Base-by-base conservation (phyloP, 2,888 invertebrate species). In the Cephus sareptanus region DNA sequence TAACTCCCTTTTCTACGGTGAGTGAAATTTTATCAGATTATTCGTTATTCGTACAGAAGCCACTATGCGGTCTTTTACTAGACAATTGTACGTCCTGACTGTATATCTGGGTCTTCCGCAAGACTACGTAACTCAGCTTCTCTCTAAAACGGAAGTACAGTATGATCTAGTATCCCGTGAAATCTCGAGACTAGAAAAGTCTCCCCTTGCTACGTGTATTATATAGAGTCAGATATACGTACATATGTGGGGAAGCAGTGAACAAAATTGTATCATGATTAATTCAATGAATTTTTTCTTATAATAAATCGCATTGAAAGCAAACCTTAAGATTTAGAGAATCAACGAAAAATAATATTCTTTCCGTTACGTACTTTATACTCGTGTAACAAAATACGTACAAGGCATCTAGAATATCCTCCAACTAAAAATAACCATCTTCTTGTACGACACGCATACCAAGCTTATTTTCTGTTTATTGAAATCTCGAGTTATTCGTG, bases 1-100 rank as follows among this genome's bases (percentile, higher is more conserved):
- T 85, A 82, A 84, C 85, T 85, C 83, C 76, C 69, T 33, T 31
- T 74, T 69, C 74, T 74, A 4, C 75, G 31, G 11, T 6, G 15
- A 56, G 31, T 33, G 71, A 71, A 71, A 71, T 31, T 71, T 33
- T 33, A 23, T 33, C 33, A 71, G 71, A n/a, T 31, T 71, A 71
- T 15, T 71, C 71, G 31, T 31, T 33, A 71, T 71, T 15, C 13
- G 56, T 56, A 9, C 2, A 23, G 9, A 6, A 15, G 23, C 56
- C 56, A 23, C 56, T 56, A 9, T 9, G 23, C 56, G 56, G 23
- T 56, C 15, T 23, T 56, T 56, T 9, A 56, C 56, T 56, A 23
- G 56, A 56, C 56, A 56, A 23, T 56, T 23, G 23, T 23, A 56
- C 23, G 56, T 56, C 23, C 56, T 56, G 56, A 23, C 56, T 23